Evolutionary conservation across 2,113 vertebrate genomes (phyloP).

Genomic region (Alces alces): DNA sequence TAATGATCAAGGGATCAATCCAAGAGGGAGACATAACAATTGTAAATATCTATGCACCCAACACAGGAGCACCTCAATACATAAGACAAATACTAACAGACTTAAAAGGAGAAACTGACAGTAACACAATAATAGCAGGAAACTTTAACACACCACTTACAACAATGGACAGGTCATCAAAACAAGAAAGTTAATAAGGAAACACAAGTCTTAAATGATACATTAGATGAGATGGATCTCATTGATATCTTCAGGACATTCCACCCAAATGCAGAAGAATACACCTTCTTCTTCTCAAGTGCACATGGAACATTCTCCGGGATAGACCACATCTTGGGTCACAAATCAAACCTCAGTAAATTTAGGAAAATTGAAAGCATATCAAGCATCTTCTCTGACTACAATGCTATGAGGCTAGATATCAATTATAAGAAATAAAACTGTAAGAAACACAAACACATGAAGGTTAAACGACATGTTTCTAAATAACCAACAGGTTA

Average conservation of each 20-base stretch:
- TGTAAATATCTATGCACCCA: background rate
- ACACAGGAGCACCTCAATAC: background rate
- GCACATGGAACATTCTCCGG: background rate
- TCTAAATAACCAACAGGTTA: background rate
- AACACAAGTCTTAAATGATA: background rate
- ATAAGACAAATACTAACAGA: background rate
- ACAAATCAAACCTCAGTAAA: background rate
- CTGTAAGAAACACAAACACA: background rate
- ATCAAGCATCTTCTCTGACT: background rate
- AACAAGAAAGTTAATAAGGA: background rate
- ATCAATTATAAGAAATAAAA: background rate
- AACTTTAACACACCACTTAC: background rate
- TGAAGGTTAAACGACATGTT: background rate
- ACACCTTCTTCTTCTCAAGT: background rate
- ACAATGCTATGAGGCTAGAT: background rate
- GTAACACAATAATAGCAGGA: background rate
- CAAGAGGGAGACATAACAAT: background rate
- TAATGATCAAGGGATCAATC: background rate
- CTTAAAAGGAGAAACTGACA: background rate
- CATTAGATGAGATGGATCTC: background rate
- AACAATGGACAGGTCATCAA: background rate
- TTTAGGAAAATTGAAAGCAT: background rate
- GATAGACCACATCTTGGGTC: background rate
- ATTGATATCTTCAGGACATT: background rate
- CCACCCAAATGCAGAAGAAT: background rate